These are phyloP conservation scores for Temnothorax curvispinosus DNA, from an alignment of 1,140 invertebrate species.

Conservation along the genomic window DNA sequence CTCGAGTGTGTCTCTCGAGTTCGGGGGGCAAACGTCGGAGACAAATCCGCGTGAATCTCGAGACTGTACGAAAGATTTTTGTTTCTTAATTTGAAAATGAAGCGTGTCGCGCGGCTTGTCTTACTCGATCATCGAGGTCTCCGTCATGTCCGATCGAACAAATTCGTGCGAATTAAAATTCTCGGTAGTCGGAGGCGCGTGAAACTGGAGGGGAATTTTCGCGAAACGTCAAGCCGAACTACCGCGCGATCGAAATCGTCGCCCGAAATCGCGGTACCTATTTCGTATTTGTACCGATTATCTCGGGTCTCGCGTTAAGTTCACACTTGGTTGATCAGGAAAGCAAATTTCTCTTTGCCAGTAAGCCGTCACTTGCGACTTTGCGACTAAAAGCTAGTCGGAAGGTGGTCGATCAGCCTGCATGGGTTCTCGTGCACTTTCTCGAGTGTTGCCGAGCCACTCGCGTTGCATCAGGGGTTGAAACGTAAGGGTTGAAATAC, in stretches of 20 bases:
- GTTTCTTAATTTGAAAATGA: background rate
- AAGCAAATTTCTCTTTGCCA: background rate
- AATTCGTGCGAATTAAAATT: background rate
- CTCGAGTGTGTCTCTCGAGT: conserved; percentile 11
- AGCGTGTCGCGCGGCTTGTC: background rate
- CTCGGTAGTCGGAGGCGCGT: background rate
- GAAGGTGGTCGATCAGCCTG: background rate
- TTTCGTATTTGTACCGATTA: background rate
- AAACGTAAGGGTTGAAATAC: background rate
- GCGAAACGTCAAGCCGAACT: background rate
- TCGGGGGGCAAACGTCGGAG: background rate
- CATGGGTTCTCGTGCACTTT: background rate
- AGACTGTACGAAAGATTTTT: too few species aligned
- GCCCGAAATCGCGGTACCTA: too few species aligned
- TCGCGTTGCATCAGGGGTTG: background rate
- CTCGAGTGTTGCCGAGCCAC: background rate
- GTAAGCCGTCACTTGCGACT: background rate
- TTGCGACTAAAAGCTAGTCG: background rate
- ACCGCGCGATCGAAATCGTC: background rate
- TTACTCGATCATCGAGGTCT: background rate
- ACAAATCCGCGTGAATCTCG: background rate
- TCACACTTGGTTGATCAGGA: too few species aligned
- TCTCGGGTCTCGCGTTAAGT: too few species aligned
- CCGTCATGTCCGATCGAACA: background rate
- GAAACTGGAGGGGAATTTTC: background rate